Conservation (phyloP, 92 coral and sea anemone genomes). For the Epizoanthus scotinus region DNA sequence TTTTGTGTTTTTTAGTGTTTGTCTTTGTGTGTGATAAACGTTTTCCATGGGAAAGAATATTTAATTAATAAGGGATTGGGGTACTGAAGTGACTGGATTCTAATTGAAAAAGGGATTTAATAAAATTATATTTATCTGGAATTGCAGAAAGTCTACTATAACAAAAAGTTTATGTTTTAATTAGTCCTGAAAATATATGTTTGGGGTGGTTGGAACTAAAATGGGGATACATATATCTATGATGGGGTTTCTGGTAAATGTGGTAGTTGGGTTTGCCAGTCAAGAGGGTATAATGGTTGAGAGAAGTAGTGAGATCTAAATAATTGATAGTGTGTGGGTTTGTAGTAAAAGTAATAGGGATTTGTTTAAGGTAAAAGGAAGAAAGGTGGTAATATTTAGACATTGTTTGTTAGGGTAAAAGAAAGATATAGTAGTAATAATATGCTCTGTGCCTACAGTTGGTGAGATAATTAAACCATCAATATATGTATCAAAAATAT, state of each 20-base stretch:
- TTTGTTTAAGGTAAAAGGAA: constrained; percentile 32
- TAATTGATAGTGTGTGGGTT: constrained; percentile 27
- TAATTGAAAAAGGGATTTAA: neutral
- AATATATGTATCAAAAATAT: constrained; percentile 25
- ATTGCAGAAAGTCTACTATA: constrained; percentile 44
- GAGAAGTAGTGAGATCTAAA: constrained; percentile 37
- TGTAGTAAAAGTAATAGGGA: constrained; percentile 35
- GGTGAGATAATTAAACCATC: constrained; percentile 24
- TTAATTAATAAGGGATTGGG: no score
- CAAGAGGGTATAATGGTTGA: constrained; percentile 12
- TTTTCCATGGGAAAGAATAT: no score
- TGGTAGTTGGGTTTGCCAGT: constrained; percentile 30
- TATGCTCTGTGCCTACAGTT: neutral
- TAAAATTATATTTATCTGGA: constrained; percentile 17
- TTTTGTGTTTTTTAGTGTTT: no score
- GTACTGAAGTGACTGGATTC: no score
- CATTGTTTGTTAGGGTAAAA: constrained; percentile 31
- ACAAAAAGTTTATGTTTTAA: neutral
- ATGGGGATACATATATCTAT: constrained; percentile 51
- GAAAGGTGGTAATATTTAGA: neutral
- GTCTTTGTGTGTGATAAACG: no score
- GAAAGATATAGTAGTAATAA: neutral
- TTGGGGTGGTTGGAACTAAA: constrained; percentile 48
- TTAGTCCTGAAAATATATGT: no score
- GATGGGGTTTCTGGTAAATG: constrained; percentile 45